Evolutionary conservation across 1,140 invertebrate species (phyloP).

Genomic region (Colletes gigas): DNA sequence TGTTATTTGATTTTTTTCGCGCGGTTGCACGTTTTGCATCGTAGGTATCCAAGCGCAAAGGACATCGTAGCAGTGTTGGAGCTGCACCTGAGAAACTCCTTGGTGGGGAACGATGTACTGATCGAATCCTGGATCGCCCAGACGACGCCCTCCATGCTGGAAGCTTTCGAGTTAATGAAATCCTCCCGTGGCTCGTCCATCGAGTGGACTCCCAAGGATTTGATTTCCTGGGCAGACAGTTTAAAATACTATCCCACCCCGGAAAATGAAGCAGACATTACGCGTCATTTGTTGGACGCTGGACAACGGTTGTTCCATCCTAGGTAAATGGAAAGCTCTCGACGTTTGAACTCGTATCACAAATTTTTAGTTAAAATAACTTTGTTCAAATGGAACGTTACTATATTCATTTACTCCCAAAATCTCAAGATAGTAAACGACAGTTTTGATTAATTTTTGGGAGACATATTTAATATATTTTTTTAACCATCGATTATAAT

Average conservation of each 20-base stretch:
- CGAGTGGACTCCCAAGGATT: conserved; percentile 69
- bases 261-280: conserved; percentile 65
- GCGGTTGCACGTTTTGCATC: not conserved
- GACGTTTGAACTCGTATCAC: too few species aligned
- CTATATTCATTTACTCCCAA: too few species aligned
- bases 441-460: too few species aligned
- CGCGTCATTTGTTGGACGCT: conserved; percentile 68
- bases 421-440: too few species aligned
- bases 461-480: too few species aligned
- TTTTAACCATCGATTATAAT: too few species aligned
- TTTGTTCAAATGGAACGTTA: too few species aligned
- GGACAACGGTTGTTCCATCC: conserved; percentile 70
- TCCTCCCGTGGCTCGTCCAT: conserved; percentile 59
- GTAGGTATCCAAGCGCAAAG: conserved; percentile 61
- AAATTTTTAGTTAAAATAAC: too few species aligned
- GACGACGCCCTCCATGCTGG: conserved; percentile 67
- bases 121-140: conserved; percentile 69
- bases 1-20: too few species aligned
- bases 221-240: conserved; percentile 71
- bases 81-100: conserved; percentile 68
- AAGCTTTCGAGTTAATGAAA: conserved; percentile 63
- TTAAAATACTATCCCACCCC: conserved; percentile 71
- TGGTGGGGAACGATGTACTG: conserved; percentile 59
- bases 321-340: conserved; percentile 41
- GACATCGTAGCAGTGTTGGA: conserved; percentile 70